Evolutionary conservation across 2,113 vertebrate species (phyloP), one percentile per base, ranked within the genome.

Genomic region (Phainopepla nitens): DNA sequence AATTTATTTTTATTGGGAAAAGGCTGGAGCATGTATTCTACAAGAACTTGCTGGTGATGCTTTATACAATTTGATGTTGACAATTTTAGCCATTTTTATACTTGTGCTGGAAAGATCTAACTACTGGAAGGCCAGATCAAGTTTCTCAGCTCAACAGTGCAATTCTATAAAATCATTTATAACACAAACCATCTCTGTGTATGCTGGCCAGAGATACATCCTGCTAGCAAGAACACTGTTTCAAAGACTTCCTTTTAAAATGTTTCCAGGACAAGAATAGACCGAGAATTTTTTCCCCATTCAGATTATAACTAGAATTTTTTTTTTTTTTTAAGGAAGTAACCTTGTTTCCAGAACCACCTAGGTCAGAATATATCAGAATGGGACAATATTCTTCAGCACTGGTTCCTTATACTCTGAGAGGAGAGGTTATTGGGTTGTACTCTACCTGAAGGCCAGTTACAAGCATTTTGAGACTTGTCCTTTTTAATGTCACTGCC

Each of bases 211-310:
- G 50, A 83, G 72, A 90, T 51, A 92, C 76, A 96, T 93, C 88
- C 92, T 94, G 85, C 68, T 89, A 88, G 86, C 50, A 70, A 95
- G 75, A 95, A 77, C 58, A 80, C 36, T 61, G 45, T 88, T 94
- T 86, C 58, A 94, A 97, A 92, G n/a, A 80, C 61, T 85, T 93
- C 54, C 36, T 94, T 88, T 82, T 12, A 85, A 92, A 94, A 94
- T 45, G 19, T 82, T 95, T 94, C 86, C 92, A 88, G 57, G 54
- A 77, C 58, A 80, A 93, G 79, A 90, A 96, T 58, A 94, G 75
- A 92, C 7, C 10, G 90, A 50, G 19, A 41, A 13, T 51, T 61
- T 93, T 93, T 91, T 61, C 25, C 4, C 49, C 23, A 24, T 76
- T 90, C 78, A 61, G 25, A 72, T 76, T 90, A 58, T 11, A 80